phyloP scores from a whole-genome alignment of 2,888 invertebrate species.

The Neocrepidodera transversa region DNA sequence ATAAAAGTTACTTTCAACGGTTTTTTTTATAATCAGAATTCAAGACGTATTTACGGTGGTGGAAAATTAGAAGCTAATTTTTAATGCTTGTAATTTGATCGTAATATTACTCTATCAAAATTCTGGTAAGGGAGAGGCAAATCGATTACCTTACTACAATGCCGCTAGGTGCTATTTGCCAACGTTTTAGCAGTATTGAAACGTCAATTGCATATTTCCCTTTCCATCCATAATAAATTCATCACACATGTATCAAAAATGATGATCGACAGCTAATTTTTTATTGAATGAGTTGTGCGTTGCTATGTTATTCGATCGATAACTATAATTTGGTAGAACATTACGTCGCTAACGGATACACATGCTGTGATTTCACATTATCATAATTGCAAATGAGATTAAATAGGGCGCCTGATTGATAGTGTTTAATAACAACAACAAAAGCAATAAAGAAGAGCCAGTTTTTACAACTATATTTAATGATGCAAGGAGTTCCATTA shows the following conservation, averaged over 20 bases:
- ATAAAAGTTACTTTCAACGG: conserved; percentile 13
- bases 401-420: no score
- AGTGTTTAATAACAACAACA: no score
- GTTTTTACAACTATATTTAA: no score
- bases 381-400: conserved; percentile 44
- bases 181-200: conserved; percentile 21
- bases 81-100: conserved; percentile 21
- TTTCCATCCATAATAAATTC: conserved; percentile 28
- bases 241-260: conserved; percentile 29
- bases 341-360: conserved; percentile 45
- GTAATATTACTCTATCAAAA: conserved; percentile 24
- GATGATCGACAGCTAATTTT: conserved; percentile 42
- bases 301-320: conserved; percentile 36
- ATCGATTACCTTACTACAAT: conserved; percentile 26
- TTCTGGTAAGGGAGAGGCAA: conserved; percentile 16
- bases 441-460: no score
- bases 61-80: conserved; percentile 29
- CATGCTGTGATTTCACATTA: conserved; percentile 49
- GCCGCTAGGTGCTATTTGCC: conserved; percentile 24
- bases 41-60: conserved; percentile 17
- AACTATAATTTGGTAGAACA: conserved; percentile 45
- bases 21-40: conserved; percentile 11
- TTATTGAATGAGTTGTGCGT: conserved; percentile 34
- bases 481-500: no score
- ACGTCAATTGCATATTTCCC: conserved; percentile 30